These are phyloP conservation scores for Galago senegalensis DNA, from an alignment of 2,797 vertebrate genomes.

Conservation along the genomic window DNA sequence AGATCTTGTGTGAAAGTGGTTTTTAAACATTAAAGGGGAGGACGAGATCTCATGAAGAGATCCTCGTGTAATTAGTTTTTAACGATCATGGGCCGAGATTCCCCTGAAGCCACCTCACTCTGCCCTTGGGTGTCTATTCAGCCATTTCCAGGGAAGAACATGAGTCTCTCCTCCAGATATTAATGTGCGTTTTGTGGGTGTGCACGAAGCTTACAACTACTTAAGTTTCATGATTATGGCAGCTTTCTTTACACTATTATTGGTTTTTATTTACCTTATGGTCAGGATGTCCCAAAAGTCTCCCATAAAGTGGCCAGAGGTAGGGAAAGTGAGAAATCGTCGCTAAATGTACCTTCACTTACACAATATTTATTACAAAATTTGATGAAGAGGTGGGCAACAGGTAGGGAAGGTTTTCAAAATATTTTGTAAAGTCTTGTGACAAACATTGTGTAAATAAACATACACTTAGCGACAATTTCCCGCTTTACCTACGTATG, in stretches of 20 bases:
- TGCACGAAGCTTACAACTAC: not conserved
- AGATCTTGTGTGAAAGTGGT: not conserved
- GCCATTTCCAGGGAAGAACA: not conserved
- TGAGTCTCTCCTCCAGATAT: not conserved
- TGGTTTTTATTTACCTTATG: not conserved
- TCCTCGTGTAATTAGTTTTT: not conserved
- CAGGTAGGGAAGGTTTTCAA: no score
- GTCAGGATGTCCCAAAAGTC: not conserved
- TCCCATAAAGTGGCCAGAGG: no score
- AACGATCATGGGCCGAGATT: constrained; percentile 6
- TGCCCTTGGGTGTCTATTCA: not conserved
- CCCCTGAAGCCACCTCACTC: not conserved
- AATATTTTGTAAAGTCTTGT: no score
- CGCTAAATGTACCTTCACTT: no score
- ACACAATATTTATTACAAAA: no score
- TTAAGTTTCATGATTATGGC: fast-evolving
- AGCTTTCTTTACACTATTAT: not conserved
- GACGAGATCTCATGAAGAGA: not conserved
- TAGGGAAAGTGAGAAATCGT: no score
- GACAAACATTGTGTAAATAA: no score
- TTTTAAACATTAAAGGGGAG: not conserved
- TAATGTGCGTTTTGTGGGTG: not conserved
- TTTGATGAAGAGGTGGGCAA: no score
- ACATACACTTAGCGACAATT: no score
- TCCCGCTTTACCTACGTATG: no score